Conservation (phyloP, 2,888 invertebrate species). For the Cistogaster globosa region DNA sequence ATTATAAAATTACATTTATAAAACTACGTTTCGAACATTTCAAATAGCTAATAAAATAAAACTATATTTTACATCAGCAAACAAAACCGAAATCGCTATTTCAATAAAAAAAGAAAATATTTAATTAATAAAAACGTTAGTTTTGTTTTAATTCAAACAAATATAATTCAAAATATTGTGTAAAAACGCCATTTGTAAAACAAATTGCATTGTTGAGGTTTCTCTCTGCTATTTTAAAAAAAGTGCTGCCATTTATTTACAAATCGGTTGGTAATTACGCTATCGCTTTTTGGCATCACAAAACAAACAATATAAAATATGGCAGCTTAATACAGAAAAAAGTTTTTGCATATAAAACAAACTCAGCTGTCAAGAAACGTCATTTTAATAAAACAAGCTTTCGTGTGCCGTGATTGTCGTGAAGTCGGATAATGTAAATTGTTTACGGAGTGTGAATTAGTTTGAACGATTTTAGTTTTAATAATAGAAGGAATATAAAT, state of each 20-base stretch:
- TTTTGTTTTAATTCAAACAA: background rate
- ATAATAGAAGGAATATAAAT: slow-evolving; percentile 14
- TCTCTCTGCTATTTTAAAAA: background rate
- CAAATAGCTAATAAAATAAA: slow-evolving; percentile 46
- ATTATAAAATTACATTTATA: background rate
- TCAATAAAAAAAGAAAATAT: slow-evolving; percentile 56
- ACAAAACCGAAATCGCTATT: slow-evolving; percentile 60
- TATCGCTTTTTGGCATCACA: too few species aligned
- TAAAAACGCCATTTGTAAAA: too few species aligned
- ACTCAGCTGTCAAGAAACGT: slow-evolving; percentile 67
- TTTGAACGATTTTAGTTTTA: slow-evolving; percentile 14
- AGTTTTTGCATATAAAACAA: slow-evolving; percentile 67
- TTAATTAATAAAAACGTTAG: slow-evolving; percentile 30
- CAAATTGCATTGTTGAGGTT: too few species aligned
- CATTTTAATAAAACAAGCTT: slow-evolving; percentile 70
- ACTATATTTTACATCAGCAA: slow-evolving; percentile 60
- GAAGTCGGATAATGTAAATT: slow-evolving; percentile 10
- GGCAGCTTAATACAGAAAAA: slow-evolving; percentile 28
- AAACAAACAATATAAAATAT: background rate
- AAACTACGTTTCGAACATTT: slow-evolving; percentile 42
- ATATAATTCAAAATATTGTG: background rate
- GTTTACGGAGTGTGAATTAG: background rate
- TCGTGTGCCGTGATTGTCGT: slow-evolving; percentile 60
- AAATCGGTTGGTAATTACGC: background rate
- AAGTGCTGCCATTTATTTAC: background rate